Evolutionary conservation across 2,888 invertebrate genomes (phyloP).

Genomic region (Metacarcinus magister): DNA sequence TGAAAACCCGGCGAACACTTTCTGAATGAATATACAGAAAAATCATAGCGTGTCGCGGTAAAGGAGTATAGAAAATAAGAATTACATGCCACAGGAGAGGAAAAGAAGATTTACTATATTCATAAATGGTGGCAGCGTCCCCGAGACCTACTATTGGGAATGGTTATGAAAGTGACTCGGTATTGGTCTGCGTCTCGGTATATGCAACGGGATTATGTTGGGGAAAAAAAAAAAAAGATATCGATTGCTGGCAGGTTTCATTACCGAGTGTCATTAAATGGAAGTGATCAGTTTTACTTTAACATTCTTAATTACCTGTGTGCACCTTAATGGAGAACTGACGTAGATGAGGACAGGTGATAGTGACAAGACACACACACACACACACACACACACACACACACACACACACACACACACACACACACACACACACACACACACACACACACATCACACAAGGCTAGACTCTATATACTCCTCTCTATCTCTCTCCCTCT

Average conservation of each 20-base stretch:
- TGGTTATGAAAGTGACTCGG: background rate
- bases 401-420: background rate
- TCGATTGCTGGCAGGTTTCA: too few relatives aligned
- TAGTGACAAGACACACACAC: background rate
- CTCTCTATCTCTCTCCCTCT: too few relatives aligned
- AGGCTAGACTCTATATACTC: too few relatives aligned
- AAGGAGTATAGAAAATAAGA: background rate
- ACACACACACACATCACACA: slow-evolving; percentile 23
- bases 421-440: slow-evolving; percentile 51
- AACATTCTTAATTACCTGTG: too few relatives aligned
- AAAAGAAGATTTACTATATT: background rate
- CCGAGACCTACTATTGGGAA: background rate
- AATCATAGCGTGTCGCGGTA: background rate
- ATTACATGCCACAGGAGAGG: background rate
- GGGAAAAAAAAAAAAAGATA: background rate
- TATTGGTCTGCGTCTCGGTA: background rate
- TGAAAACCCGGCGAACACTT: background rate
- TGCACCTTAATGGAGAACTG: too few relatives aligned
- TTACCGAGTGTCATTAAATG: too few relatives aligned
- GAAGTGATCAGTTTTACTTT: too few relatives aligned
- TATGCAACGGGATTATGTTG: background rate
- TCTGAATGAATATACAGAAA: background rate
- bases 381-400: slow-evolving; percentile 41
- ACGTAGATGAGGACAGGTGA: background rate
- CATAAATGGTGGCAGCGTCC: background rate